A percentile compares a stretch with the other conserved stretches of the same genome.
phyloP scores from a whole-genome alignment of 2,888 invertebrate species.

The Epistrophe grossulariae region DNA sequence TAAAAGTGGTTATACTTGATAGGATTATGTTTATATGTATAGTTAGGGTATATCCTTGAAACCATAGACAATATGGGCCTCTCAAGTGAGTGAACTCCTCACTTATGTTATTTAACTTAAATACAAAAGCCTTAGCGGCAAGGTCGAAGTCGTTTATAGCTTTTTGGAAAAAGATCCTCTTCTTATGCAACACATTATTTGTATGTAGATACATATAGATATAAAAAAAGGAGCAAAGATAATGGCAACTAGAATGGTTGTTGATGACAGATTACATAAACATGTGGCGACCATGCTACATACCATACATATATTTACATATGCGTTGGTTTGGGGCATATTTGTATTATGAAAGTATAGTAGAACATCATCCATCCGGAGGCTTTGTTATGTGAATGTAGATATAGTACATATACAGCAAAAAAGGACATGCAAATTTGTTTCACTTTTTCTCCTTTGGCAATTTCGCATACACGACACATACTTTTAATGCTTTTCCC shows the following conservation, averaged over 20 bases:
- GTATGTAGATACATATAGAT: neutral
- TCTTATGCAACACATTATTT: neutral
- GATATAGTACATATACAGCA: too few relatives aligned
- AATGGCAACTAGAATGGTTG: conserved; percentile 53
- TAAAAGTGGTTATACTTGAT: conserved; percentile 5
- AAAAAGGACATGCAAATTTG: conserved; percentile 51
- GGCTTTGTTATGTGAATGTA: neutral
- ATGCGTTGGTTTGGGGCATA: neutral
- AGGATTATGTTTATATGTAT: conserved; percentile 31
- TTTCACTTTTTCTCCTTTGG: conserved; percentile 29
- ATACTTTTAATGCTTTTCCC: conserved; percentile 20
- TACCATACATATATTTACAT: too few relatives aligned
- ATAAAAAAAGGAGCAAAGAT: conserved; percentile 36
- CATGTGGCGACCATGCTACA: conserved; percentile 23
- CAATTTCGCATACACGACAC: neutral
- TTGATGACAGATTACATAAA: conserved; percentile 65
- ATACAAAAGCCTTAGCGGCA: conserved; percentile 29
- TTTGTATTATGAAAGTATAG: conserved; percentile 2
- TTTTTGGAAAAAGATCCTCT: conserved; percentile 8
- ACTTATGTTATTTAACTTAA: conserved; percentile 3
- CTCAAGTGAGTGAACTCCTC: conserved; percentile 30
- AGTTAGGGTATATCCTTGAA: conserved; percentile 16
- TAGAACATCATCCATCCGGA: neutral
- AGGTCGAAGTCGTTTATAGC: conserved; percentile 59
- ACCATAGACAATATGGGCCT: conserved; percentile 43